Conservation (phyloP, 2,797 vertebrate genomes). For the Notoglanidium macrostoma region DNA sequence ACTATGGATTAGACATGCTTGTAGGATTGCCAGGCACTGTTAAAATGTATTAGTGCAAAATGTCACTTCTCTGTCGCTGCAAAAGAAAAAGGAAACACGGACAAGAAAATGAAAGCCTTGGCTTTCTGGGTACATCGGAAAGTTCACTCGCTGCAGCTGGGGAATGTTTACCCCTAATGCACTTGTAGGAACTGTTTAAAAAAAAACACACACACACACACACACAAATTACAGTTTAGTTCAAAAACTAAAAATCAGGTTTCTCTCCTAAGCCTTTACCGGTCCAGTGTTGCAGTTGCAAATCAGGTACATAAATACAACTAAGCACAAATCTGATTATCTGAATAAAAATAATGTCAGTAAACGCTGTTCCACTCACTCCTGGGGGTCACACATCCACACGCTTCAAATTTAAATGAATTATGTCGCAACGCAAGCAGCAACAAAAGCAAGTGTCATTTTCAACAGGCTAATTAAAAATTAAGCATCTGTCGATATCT, state of each 20-base stretch:
- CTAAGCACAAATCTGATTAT: background rate
- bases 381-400: background rate
- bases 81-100: background rate
- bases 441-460: constrained; percentile 41
- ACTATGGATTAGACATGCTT: background rate
- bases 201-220: background rate
- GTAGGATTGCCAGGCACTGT: background rate
- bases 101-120: background rate
- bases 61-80: background rate
- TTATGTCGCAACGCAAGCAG: constrained; percentile 18
- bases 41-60: background rate
- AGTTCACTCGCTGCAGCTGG: background rate
- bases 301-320: background rate
- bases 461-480: constrained; percentile 51
- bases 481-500: constrained; percentile 52
- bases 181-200: background rate
- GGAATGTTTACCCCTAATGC: background rate
- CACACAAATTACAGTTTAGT: background rate
- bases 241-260: background rate
- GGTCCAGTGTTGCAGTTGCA: background rate
- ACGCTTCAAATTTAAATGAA: constrained; percentile 29
- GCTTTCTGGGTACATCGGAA: background rate
- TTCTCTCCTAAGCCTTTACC: background rate
- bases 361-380: background rate
- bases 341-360: background rate